These are phyloP conservation scores for Holothuria scabra DNA, from an alignment of 53 echinoderm and acorn worm species.

Conservation along the genomic window DNA sequence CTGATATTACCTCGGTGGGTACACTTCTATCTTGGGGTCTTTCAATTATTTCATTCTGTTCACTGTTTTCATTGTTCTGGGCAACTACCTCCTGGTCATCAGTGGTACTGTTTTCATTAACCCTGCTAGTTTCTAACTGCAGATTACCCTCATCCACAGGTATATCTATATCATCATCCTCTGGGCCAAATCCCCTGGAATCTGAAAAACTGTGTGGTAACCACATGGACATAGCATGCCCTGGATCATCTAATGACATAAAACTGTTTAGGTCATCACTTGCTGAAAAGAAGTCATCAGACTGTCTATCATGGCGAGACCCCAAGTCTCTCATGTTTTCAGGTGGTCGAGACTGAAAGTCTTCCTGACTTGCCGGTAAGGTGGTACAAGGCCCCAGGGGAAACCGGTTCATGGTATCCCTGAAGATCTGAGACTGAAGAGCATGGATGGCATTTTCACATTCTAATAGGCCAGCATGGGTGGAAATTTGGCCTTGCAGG, in stretches of 20 bases:
- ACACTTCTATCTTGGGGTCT: neutral
- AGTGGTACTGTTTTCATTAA: slow-evolving; percentile 6
- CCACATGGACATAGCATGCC: slow-evolving; percentile 33
- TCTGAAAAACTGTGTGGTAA: slow-evolving; percentile 21
- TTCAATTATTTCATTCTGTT: neutral
- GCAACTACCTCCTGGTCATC: slow-evolving; percentile 5
- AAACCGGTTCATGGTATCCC: slow-evolving; percentile 26
- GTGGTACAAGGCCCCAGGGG: slow-evolving; percentile 7
- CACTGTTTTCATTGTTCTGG: neutral
- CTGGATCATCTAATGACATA: slow-evolving; percentile 17
- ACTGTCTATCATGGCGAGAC: slow-evolving; percentile 22
- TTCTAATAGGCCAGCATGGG: slow-evolving; percentile 14
- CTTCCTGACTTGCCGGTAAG: neutral
- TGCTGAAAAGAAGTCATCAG: slow-evolving; percentile 22
- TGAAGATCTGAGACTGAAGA: slow-evolving; percentile 36
- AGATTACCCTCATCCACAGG: slow-evolving; percentile 22
- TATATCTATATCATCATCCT: slow-evolving; percentile 16
- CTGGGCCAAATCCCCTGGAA: slow-evolving; percentile 8
- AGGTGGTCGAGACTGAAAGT: neutral
- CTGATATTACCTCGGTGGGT: slow-evolving; percentile 15
- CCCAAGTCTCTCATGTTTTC: slow-evolving; percentile 17
- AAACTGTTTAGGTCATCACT: slow-evolving; percentile 25
- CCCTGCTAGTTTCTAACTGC: slow-evolving; percentile 3
- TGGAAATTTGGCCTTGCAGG: slow-evolving; percentile 9
- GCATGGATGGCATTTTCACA: slow-evolving; percentile 25